Base-by-base conservation (phyloP, 2,888 invertebrate genomes). In the Myopa testacea region DNA sequence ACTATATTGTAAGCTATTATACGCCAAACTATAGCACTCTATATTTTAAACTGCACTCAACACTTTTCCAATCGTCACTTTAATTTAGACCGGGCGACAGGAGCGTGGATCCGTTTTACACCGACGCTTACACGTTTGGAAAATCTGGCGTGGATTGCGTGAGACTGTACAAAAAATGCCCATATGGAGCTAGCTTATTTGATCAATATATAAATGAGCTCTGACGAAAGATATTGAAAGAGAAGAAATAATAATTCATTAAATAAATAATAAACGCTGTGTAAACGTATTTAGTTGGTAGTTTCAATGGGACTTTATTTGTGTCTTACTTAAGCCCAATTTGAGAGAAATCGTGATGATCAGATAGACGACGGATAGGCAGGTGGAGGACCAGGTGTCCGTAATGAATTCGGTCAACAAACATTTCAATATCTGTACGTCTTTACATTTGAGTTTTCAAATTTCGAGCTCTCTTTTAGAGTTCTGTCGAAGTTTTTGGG, bases 161-260 rank as follows among this genome's bases (percentile, higher is more conserved):
- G 5, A 89, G 89, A 52, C 87, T 93, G 26, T 94, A 92, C 86
- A 86, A 88, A 14, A 88, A 89, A 1, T 94, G 94, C 83, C 92
- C 92, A 4, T 87, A 90, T 78, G 93, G 92, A 14, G 89, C 91
- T 79, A 93, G 93, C 14, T 85, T 94, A 58, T 88, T 94, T 83
- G 93, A 94, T 84, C 83, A 81, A 34, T 82, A 84, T 78, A 78
- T 87, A 10, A 75, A 50, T 67, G 72, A 75, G 3, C 40, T 75
- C n/a, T 75, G 37, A 75, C 37, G 10, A 16, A 14, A 34, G 65
- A 8, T 10, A 16, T 8, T 8, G 38, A 4, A 34, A 16, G 65
- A 16, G 65, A 38, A 34, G 38, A 62, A 26, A 26, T 62, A 62
- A 62, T n/a, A 14, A 10, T 19, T 3, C 16, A 19, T 26, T n/a